Evolutionary conservation across 2,888 invertebrate genomes (phyloP).

Genomic region (Clitarchus hookeri): DNA sequence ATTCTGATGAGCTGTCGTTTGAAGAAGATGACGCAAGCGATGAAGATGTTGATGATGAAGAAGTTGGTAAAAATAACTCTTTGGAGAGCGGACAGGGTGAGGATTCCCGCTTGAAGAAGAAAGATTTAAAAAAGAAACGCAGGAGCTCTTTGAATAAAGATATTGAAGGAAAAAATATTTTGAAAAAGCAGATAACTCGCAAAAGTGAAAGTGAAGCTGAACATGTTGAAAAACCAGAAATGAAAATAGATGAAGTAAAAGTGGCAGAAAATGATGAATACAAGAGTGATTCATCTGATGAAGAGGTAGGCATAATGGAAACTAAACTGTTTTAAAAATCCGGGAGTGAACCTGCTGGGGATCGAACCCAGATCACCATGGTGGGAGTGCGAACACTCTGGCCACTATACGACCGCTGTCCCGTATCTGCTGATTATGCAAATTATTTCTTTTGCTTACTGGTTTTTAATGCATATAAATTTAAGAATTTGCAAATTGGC

Average conservation of each 20-base stretch:
- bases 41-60: slow-evolving; percentile 32
- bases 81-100: background rate
- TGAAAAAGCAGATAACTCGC: background rate
- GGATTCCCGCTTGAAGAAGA: background rate
- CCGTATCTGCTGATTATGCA: too few relatives aligned
- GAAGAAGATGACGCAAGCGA: slow-evolving; percentile 27
- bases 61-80: background rate
- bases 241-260: background rate
- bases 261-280: slow-evolving; percentile 36
- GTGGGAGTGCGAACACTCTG: too few relatives aligned
- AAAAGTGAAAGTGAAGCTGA: slow-evolving; percentile 38
- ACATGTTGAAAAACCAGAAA: slow-evolving; percentile 32
- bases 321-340: too few relatives aligned
- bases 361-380: too few relatives aligned
- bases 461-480: too few relatives aligned
- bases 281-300: slow-evolving; percentile 86
- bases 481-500: too few relatives aligned
- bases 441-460: too few relatives aligned
- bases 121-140: background rate
- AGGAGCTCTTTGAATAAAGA: background rate
- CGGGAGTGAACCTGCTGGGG: too few relatives aligned
- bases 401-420: too few relatives aligned
- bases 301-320: slow-evolving; percentile 63
- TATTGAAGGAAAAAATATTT: background rate
- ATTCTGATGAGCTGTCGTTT: slow-evolving; percentile 26